Evolutionary conservation across 2,888 invertebrate genomes (phyloP).

Genomic region (Calameuta idolon): DNA sequence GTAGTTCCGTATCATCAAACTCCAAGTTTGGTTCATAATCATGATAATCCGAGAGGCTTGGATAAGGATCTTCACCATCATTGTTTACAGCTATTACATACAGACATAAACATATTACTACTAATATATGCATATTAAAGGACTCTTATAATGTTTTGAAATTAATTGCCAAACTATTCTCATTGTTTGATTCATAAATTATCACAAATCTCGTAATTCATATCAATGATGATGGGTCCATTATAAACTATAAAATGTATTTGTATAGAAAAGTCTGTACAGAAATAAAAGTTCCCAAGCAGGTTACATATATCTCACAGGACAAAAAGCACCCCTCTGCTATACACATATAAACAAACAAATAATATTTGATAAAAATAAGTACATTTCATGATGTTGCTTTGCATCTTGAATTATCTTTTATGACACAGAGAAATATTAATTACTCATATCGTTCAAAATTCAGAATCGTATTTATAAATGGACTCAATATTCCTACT

Average conservation of each 20-base stretch:
- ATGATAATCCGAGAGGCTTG: slow-evolving; percentile 90
- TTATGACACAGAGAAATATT: neutral
- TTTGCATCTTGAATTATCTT: neutral
- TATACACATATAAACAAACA: neutral
- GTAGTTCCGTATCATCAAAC: slow-evolving; percentile 94
- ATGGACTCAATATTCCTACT: neutral
- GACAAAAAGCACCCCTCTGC: neutral
- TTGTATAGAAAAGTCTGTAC: neutral
- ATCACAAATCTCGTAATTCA: neutral
- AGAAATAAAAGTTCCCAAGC: neutral
- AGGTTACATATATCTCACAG: neutral
- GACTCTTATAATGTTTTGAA: neutral
- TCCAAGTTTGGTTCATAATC: slow-evolving; percentile 96
- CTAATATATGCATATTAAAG: neutral
- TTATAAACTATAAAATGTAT: neutral
- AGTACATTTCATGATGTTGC: neutral
- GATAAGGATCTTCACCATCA: slow-evolving; percentile 81
- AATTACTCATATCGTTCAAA: neutral
- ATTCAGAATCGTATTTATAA: neutral
- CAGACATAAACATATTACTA: slow-evolving; percentile 20
- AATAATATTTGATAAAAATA: neutral
- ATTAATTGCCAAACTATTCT: neutral
- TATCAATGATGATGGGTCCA: neutral
- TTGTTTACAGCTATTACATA: slow-evolving; percentile 57
- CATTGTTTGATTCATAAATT: neutral